Evolutionary conservation across 2,113 vertebrate genomes (phyloP).

Genomic region (Galemys pyrenaicus): DNA sequence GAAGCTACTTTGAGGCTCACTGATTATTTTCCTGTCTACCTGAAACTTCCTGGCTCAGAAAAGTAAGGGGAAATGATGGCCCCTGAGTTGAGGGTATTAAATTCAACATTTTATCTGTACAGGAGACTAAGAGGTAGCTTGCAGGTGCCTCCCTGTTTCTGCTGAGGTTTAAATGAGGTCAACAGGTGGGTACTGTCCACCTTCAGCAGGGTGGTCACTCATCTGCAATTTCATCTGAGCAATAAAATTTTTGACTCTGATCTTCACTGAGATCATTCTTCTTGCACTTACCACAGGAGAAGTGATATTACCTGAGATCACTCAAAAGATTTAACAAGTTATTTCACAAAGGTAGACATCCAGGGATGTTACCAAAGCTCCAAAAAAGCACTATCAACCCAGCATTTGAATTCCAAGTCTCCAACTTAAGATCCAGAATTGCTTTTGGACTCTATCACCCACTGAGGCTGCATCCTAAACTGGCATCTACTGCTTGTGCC

Average conservation of each 20-base stretch:
- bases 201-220: neutral
- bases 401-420: neutral
- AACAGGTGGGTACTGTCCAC: neutral
- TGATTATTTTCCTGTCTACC: neutral
- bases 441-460: neutral
- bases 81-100: neutral
- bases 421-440: neutral
- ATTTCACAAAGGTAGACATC: neutral
- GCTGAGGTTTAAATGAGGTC: neutral
- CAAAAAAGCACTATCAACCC: too few species aligned
- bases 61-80: neutral
- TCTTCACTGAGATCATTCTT: too few species aligned
- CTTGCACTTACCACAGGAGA: neutral
- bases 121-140: neutral
- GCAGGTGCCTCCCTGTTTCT: neutral
- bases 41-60: neutral
- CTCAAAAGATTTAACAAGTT: neutral
- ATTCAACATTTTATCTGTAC: neutral
- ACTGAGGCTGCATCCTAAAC: neutral
- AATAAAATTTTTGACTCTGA: too few species aligned
- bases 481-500: neutral
- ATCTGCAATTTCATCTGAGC: neutral
- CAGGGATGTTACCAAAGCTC: neutral
- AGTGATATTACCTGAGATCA: too few species aligned
- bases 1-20: neutral